Conservation (phyloP, 2,888 invertebrate genomes). For the Harpalus rufipes region DNA sequence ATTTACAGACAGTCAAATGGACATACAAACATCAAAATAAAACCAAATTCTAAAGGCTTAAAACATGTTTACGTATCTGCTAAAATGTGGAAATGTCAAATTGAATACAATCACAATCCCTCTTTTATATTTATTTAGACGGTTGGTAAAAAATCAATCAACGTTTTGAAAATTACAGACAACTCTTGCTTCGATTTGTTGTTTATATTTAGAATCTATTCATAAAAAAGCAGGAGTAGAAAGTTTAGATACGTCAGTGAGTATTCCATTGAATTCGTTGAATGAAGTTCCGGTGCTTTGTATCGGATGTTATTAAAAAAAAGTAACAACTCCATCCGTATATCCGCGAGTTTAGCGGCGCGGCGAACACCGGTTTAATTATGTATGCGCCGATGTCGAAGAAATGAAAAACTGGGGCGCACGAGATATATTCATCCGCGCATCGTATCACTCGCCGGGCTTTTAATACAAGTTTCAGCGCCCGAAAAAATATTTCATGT, state of each 20-base stretch:
- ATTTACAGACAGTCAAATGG: too few species aligned
- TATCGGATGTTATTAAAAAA: slow-evolving; percentile 49
- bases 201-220: not conserved
- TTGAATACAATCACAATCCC: too few species aligned
- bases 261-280: slow-evolving; percentile 14
- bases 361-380: slow-evolving; percentile 49
- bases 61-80: too few species aligned
- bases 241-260: not conserved
- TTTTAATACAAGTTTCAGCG: slow-evolving; percentile 56
- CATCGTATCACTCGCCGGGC: slow-evolving; percentile 39
- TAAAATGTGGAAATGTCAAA: too few species aligned
- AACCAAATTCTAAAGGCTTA: too few species aligned
- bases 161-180: too few species aligned
- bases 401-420: slow-evolving; percentile 51
- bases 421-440: slow-evolving; percentile 54
- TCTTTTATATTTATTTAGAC: too few species aligned
- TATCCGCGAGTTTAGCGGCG: slow-evolving; percentile 20
- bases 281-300: slow-evolving; percentile 43
- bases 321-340: slow-evolving; percentile 41
- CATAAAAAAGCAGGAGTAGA: not conserved
- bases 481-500: slow-evolving; percentile 58
- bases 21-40: too few species aligned
- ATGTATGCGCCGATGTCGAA: slow-evolving; percentile 56
- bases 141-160: too few species aligned
- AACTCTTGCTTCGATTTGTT: not conserved